Evolutionary conservation across 2,797 vertebrate genomes (phyloP).

Genomic region (Sebastes variabilis): DNA sequence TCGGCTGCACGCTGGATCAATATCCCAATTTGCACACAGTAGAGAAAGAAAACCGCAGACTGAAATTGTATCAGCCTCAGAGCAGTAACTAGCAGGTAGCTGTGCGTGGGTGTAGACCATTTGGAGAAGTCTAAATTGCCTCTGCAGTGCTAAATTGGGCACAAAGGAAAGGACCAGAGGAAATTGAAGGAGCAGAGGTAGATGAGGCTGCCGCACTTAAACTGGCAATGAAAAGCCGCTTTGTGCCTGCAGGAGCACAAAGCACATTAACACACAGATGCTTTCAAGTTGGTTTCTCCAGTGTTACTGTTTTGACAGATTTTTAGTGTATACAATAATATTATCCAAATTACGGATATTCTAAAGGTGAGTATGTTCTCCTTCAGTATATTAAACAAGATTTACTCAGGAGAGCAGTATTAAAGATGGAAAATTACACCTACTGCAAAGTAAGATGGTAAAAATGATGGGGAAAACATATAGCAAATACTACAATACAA

Average conservation of each 20-base stretch:
- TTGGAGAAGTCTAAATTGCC: conserved; percentile 43
- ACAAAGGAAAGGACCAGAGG: conserved; percentile 34
- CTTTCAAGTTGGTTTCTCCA: conserved; percentile 9
- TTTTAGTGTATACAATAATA: conserved; percentile 13
- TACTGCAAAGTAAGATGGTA: background rate
- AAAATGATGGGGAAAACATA: background rate
- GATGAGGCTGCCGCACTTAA: conserved; percentile 23
- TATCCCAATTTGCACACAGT: conserved; percentile 54
- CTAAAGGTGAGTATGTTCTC: background rate
- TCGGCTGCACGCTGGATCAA: conserved; percentile 54
- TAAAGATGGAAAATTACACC: background rate
- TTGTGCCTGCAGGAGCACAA: conserved; percentile 35
- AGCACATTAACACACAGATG: conserved; percentile 28
- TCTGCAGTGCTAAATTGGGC: conserved; percentile 45
- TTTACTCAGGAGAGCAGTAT: background rate
- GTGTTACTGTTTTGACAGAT: background rate
- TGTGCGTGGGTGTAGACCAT: conserved; percentile 7
- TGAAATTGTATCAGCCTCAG: conserved; percentile 46
- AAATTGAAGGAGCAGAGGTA: conserved; percentile 33
- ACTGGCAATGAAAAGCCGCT: conserved; percentile 35
- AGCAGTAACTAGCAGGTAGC: conserved; percentile 33
- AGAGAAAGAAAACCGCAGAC: conserved; percentile 35
- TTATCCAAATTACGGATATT: conserved; percentile 20
- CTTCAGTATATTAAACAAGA: background rate
- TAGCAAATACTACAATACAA: background rate